Conservation (phyloP, 2,888 invertebrate genomes). For the Tromatobia lineatoria region DNA sequence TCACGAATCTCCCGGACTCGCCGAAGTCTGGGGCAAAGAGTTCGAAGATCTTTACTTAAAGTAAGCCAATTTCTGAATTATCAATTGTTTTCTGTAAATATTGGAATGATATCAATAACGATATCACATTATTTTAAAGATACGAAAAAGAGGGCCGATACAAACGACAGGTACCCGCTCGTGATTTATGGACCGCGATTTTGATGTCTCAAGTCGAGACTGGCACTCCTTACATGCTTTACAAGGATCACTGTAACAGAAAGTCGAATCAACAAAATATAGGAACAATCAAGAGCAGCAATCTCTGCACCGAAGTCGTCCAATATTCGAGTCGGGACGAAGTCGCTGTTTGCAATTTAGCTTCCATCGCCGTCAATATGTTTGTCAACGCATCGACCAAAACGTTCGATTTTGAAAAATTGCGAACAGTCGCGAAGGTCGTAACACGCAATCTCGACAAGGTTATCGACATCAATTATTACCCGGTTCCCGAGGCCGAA, state of each 20-base stretch:
- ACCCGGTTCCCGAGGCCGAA: conserved; percentile 96
- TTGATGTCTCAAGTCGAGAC: conserved; percentile 98
- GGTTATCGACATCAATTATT: conserved; percentile 98
- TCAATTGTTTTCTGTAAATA: conserved; percentile 11
- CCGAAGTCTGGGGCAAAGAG: conserved; percentile 97
- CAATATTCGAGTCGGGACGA: conserved; percentile 97
- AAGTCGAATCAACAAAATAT: conserved; percentile 99
- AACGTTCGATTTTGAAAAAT: conserved; percentile 94
- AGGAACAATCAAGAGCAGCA: conserved; percentile 99
- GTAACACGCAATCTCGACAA: conserved; percentile 97
- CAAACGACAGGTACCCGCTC: conserved; percentile 91
- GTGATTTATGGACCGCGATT: conserved; percentile 97
- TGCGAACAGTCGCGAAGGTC: conserved; percentile 95
- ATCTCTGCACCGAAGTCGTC: conserved; percentile 99
- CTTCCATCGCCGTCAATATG: conserved; percentile 98
- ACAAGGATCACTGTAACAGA: conserved; percentile 98
- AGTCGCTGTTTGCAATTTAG: conserved; percentile 99
- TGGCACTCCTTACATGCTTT: conserved; percentile 98
- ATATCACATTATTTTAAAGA: conserved; percentile 78
- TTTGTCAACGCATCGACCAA: conserved; percentile 92
- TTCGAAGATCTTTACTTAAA: conserved; percentile 95
- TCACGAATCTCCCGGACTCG: conserved; percentile 95
- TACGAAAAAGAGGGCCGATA: conserved; percentile 94
- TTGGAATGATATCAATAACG: background rate
- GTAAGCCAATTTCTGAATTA: conserved; percentile 81